Base-by-base conservation (phyloP, 2,888 invertebrate species). In the Amphimallon solstitiale region DNA sequence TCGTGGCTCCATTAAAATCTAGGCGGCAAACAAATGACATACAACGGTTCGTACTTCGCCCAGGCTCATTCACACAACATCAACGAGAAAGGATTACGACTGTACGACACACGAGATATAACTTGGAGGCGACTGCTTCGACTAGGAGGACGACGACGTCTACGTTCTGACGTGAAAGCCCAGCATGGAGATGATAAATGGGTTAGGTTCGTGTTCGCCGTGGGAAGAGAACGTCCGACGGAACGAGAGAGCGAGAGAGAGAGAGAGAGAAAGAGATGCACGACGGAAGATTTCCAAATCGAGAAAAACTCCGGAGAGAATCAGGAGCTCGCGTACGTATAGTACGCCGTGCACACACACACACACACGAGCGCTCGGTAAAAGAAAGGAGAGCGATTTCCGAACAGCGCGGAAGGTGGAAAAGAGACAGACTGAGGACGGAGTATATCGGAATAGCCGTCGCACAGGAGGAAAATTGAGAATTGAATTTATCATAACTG, bases 41-140 rank as follows among this genome's bases (percentile, higher is more conserved):
- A 80, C 80, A 80, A 70, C 77, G 79, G 76, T 79, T 79, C 75
- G 75, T 79, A 80, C 80, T 80, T 77, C 74, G 74, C 75, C 70
- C 67, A 35, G 15, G 9, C 67, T 68, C 70, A 74, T 75, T 74
- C 71, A 75, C 70, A 29, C 29, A 29, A 9, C n/a, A n/a, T n/a
- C 7, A 29, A 29, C 29, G 29, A n/a, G 66, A 72, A 74, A 72
- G 74, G 74, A 74, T 74, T 74, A 74, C 72, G 68, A 65, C 17
- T 6, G n/a, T n/a, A n/a, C n/a, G 29, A 29, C 29, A 29, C 29
- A 29, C 29, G 29, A 29, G 40, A 12, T 12, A 40, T 14, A 40
- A 12, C 12, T 40, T 40, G 5, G 40, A 40, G n/a, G 4, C 40
- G 40, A 40, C 12, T 14, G 40, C 40, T 40, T 14, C 17, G 51